These are phyloP conservation scores for Rhincodon typus DNA, from an alignment of 2,797 vertebrate genomes.

Conservation along the genomic window DNA sequence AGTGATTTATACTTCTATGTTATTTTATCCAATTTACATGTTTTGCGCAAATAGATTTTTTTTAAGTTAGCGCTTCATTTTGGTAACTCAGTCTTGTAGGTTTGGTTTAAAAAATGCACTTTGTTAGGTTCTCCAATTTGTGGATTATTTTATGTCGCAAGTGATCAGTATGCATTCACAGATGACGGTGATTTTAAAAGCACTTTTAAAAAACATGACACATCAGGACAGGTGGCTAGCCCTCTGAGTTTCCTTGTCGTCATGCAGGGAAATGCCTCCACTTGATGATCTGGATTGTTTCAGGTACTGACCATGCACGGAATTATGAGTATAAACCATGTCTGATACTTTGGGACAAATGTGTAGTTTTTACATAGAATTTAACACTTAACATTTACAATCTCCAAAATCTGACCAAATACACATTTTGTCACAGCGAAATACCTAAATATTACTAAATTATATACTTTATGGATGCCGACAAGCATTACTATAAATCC, in stretches of 20 bases:
- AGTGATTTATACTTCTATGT: neutral
- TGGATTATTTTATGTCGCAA: neutral
- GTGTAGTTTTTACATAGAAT: neutral
- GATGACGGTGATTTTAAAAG: neutral
- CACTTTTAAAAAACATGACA: neutral
- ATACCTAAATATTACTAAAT: neutral
- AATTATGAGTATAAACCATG: neutral
- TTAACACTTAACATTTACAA: neutral
- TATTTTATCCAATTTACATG: slow-evolving; percentile 18
- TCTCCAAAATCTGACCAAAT: neutral
- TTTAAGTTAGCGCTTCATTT: neutral
- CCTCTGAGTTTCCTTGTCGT: neutral
- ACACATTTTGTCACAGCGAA: neutral
- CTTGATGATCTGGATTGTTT: neutral
- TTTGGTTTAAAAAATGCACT: neutral
- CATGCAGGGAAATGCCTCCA: neutral
- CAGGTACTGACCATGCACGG: neutral
- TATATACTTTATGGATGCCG: too few relatives aligned
- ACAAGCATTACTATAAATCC: neutral
- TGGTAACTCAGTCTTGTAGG: neutral
- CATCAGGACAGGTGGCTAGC: neutral
- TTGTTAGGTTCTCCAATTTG: neutral
- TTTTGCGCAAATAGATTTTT: slow-evolving; percentile 12
- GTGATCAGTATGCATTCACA: neutral
- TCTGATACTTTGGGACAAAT: neutral